These are phyloP conservation scores for Drosophila kokeensis DNA, from an alignment of 2,888 invertebrate genomes.

Conservation along the genomic window DNA sequence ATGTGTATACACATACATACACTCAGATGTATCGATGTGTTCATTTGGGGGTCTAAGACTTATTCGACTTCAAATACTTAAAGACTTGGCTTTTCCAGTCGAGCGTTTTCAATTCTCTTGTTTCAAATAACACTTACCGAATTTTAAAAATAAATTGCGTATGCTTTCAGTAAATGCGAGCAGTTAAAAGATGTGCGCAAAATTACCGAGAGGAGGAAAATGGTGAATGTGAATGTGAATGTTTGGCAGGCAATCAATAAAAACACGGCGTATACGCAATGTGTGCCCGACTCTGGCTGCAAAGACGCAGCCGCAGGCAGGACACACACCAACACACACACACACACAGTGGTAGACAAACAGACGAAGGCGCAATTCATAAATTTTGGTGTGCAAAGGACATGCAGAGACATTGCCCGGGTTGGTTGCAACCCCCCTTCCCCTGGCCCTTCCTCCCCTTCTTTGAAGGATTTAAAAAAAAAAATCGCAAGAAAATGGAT, in stretches of 20 bases:
- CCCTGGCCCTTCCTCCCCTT: slow-evolving; percentile 16
- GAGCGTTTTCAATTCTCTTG: neutral
- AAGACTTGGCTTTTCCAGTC: neutral
- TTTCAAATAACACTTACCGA: neutral
- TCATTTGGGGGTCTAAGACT: neutral
- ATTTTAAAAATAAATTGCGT: neutral
- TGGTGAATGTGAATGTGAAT: slow-evolving; percentile 17
- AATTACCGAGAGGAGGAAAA: neutral
- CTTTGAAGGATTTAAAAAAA: slow-evolving; percentile 55
- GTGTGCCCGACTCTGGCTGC: slow-evolving; percentile 34
- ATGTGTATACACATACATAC: neutral
- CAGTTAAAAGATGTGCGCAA: neutral
- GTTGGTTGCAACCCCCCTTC: slow-evolving; percentile 9
- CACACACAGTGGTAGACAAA: neutral
- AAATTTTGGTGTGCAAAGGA: slow-evolving; percentile 52
- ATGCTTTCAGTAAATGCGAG: neutral
- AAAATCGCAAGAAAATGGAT: slow-evolving; percentile 54
- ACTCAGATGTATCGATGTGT: neutral
- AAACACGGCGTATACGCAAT: slow-evolving; percentile 72
- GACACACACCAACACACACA: neutral
- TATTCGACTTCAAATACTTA: neutral
- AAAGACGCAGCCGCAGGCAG: slow-evolving; percentile 59
- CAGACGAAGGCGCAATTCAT: slow-evolving; percentile 61
- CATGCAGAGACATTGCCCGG: slow-evolving; percentile 41
- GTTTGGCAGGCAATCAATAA: slow-evolving; percentile 64